Conservation (phyloP, 2,797 vertebrate species). For the Notoglanidium macrostoma region DNA sequence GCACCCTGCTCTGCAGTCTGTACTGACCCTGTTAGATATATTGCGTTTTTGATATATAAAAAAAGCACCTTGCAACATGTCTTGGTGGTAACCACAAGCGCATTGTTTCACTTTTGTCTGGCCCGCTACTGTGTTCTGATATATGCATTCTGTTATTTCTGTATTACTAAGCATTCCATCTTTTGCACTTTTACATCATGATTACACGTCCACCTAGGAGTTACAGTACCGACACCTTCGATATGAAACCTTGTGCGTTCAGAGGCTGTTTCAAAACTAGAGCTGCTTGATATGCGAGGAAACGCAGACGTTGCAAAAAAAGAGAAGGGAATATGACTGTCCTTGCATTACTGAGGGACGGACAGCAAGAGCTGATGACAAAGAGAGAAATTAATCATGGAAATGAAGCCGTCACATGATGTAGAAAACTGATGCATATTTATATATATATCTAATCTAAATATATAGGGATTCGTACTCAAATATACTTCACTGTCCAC, state of each 20-base stretch:
- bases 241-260: constrained; percentile 17
- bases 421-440: neutral
- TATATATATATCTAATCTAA: too few species aligned
- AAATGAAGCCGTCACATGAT: neutral
- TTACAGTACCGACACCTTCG: constrained; percentile 19
- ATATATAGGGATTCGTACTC: too few species aligned
- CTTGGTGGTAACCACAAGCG: constrained; percentile 19
- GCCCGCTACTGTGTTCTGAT: neutral
- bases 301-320: constrained; percentile 39
- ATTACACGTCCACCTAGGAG: neutral
- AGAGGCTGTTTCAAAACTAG: constrained; percentile 32
- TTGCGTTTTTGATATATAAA: constrained; percentile 16
- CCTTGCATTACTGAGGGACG: constrained; percentile 9
- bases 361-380: neutral
- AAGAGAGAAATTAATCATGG: too few species aligned
- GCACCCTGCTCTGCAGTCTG: neutral
- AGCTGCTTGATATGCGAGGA: constrained; percentile 1
- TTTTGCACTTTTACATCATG: constrained; percentile 17
- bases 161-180: constrained; percentile 27
- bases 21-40: constrained; percentile 31
- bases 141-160: constrained; percentile 11
- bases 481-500: too few species aligned
- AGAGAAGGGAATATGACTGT: neutral
- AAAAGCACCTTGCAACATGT: constrained; percentile 6
- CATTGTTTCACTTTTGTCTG: constrained; percentile 35